phyloP scores from a whole-genome alignment of 2,113 vertebrate species.

The Hystrix cristata region DNA sequence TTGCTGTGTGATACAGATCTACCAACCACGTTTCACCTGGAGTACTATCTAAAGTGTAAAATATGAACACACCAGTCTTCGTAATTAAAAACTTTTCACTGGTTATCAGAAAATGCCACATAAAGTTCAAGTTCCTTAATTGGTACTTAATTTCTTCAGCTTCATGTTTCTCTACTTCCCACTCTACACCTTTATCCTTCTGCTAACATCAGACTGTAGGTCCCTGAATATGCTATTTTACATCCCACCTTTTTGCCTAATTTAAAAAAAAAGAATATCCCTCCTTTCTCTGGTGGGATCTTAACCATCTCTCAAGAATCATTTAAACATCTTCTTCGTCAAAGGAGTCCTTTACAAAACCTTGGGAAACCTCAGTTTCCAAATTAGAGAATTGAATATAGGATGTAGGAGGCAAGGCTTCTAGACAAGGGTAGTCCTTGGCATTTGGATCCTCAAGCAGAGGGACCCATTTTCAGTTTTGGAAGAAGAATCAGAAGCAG shows the following conservation, averaged over 20 bases:
- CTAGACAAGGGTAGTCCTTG: neutral
- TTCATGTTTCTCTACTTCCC: neutral
- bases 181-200: neutral
- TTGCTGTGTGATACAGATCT: neutral
- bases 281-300: neutral
- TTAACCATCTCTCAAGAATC: neutral
- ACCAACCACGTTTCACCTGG: neutral
- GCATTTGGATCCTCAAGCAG: neutral
- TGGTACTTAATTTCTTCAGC: neutral
- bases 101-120: neutral
- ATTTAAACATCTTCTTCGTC: neutral
- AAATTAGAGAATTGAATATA: neutral
- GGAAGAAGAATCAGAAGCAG: slow-evolving; percentile 12
- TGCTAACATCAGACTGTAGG: neutral
- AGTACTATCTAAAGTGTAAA: neutral
- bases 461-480: neutral
- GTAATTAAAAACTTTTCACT: neutral
- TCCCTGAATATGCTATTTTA: neutral
- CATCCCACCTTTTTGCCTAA: neutral
- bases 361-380: neutral
- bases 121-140: neutral
- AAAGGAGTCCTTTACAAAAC: neutral
- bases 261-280: neutral
- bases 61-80: neutral
- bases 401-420: neutral